Evolutionary conservation across 92 coral and sea anemone genomes (phyloP).

Genomic region (Palythoa grandiflora): DNA sequence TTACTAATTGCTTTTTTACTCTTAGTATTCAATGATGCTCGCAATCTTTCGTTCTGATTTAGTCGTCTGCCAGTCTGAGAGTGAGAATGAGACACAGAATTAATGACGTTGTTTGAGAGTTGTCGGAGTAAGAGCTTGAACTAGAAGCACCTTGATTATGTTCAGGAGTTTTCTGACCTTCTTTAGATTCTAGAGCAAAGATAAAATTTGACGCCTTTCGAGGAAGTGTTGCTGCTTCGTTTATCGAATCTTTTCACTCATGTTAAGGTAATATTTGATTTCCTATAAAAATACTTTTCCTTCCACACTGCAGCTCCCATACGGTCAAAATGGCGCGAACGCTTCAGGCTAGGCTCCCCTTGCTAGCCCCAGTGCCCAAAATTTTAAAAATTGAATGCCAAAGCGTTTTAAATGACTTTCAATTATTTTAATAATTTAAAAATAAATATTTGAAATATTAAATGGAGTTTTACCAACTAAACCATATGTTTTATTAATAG

Average conservation of each 20-base stretch:
- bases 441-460: constrained; percentile 5
- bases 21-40: constrained; percentile 40
- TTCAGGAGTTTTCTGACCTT: constrained; percentile 29
- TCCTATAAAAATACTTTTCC: not conserved
- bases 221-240: constrained; percentile 33
- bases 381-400: not conserved
- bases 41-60: constrained; percentile 33
- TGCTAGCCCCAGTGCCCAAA: constrained; percentile 43
- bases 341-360: constrained; percentile 10
- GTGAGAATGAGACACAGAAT: not conserved
- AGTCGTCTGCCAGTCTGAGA: not conserved
- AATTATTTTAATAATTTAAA: no score
- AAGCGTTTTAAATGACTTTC: not conserved
- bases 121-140: constrained; percentile 37
- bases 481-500: not conserved
- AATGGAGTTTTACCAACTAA: not conserved
- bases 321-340: constrained; percentile 14
- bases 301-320: not conserved
- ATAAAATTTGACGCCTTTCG: constrained; percentile 40
- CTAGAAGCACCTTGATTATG: constrained; percentile 12
- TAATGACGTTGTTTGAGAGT: constrained; percentile 27
- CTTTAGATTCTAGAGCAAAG: not conserved
- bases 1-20: constrained; percentile 45
- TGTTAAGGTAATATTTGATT: not conserved
- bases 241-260: constrained; percentile 32